Evolutionary conservation across 1,140 invertebrate species (phyloP), one percentile per base, ranked within the genome.

Genomic region (Thaumetopoea pityocampa): DNA sequence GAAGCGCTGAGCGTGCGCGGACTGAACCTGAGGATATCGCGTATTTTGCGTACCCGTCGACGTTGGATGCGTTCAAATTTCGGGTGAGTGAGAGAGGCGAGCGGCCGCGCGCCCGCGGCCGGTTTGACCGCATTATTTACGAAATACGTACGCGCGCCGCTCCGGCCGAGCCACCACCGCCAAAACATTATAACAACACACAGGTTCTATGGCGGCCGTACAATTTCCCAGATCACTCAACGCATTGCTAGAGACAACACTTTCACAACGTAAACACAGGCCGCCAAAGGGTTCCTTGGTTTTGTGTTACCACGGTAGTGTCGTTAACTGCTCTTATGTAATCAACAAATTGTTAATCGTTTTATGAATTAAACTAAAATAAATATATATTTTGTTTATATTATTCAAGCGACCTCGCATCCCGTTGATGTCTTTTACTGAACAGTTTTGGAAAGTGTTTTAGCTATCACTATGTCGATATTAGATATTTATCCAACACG

Each of bases 61-160:
- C 79, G 73, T 77, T 80, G 76, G 79, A 83, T 80, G 79, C 76
- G 76, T 73, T 80, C 68, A 77, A 69, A 83, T 80, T 83, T 80
- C 67, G 76, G 79, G 79, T 80, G 76, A 83, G 79, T 83, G 76
- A 73, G 78, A 80, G 71, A 83, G 72, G 60, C 64, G 59, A 62
- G 64, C 61, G 69, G 50, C 61, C 66, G 59, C 54, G 67, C 64
- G 67, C 70, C 61, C 58, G 76, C 66, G 66, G 72, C 77, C 69
- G 73, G 78, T 83, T 74, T 83, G 78, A 83, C 78, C 78, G 78
- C 78, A 83, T 83, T 83, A 82, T 82, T 82, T 78, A 74, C 67
- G 76, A 78, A 79, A 82, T 82, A 82, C 78, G 73, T 78, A 78
- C 69, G 64, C 69, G n/a, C 58, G 54, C 60, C 64, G 76, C 76